A percentile compares a stretch with the other conserved stretches of the same genome.
Evolutionary conservation across 2,888 invertebrate species (phyloP).

Genomic region (Choristoneura rosaceana): DNA sequence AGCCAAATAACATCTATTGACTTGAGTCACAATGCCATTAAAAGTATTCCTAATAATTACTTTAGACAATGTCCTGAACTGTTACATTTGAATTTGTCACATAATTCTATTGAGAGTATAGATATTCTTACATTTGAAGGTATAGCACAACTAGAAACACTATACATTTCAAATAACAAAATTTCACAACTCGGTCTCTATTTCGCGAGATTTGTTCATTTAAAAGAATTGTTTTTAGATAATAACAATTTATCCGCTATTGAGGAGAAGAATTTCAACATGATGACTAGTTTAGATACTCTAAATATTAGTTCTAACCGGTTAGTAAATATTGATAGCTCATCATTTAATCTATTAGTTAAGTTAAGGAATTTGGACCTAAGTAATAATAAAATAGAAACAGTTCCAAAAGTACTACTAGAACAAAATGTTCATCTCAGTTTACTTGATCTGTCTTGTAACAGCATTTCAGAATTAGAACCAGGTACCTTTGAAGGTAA

Average conservation of each 20-base stretch:
- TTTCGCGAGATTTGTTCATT: slow-evolving; percentile 31
- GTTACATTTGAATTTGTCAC: slow-evolving; percentile 32
- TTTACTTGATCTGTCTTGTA: slow-evolving; percentile 23
- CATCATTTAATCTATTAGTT: slow-evolving; percentile 7
- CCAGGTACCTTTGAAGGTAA: slow-evolving; percentile 33
- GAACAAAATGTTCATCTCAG: slow-evolving; percentile 13
- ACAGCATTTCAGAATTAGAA: slow-evolving; percentile 28
- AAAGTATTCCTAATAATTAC: slow-evolving; percentile 12
- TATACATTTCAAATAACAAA: slow-evolving; percentile 33
- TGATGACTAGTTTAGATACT: slow-evolving; percentile 10
- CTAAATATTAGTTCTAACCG: slow-evolving; percentile 30
- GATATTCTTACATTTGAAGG: slow-evolving; percentile 20
- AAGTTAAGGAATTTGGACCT: slow-evolving; percentile 22
- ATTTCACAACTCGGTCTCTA: slow-evolving; percentile 18
- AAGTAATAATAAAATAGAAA: slow-evolving; percentile 25
- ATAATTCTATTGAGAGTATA: slow-evolving; percentile 29
- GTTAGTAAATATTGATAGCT: slow-evolving; percentile 10
- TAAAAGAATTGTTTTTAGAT: slow-evolving; percentile 32
- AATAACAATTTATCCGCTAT: slow-evolving; percentile 27
- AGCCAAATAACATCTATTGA: slow-evolving; percentile 22
- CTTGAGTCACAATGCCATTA: slow-evolving; percentile 37
- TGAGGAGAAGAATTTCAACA: slow-evolving; percentile 28
- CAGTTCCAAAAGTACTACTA: slow-evolving; percentile 16
- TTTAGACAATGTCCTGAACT: slow-evolving; percentile 22
- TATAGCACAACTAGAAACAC: slow-evolving; percentile 31